Evolutionary conservation across 2,888 invertebrate genomes (phyloP).

Genomic region (Thereva unica): DNA sequence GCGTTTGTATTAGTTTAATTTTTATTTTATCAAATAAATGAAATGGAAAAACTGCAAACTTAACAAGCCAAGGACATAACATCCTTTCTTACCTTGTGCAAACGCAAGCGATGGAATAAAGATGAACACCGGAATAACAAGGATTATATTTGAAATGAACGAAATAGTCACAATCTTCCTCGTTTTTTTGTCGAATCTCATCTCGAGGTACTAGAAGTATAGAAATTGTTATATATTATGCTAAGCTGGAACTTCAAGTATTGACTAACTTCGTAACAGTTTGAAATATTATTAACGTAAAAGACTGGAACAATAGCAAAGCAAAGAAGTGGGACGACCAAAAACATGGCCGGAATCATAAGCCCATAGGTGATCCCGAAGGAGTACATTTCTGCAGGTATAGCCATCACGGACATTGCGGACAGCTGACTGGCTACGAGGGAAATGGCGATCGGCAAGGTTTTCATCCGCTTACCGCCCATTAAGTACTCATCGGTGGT

Average conservation of each 20-base stretch:
- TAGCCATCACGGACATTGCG: constrained; percentile 59
- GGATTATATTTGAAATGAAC: constrained; percentile 50
- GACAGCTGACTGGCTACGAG: constrained; percentile 62
- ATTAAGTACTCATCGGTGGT: constrained; percentile 57
- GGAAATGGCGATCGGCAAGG: constrained; percentile 64
- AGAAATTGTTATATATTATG: constrained; percentile 7
- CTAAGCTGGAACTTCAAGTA: neutral
- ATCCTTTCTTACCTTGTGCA: constrained; percentile 35
- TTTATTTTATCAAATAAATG: neutral
- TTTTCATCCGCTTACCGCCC: constrained; percentile 60
- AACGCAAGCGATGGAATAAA: constrained; percentile 47
- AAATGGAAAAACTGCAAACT: neutral
- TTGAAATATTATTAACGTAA: constrained; percentile 55
- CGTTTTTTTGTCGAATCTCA: constrained; percentile 51
- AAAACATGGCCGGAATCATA: constrained; percentile 52
- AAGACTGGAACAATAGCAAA: constrained; percentile 57
- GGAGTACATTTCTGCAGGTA: constrained; percentile 59
- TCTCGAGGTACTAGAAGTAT: constrained; percentile 51
- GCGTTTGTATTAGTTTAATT: no score
- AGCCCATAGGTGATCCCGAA: constrained; percentile 57
- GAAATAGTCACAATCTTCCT: constrained; percentile 51
- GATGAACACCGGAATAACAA: constrained; percentile 53
- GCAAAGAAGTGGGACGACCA: constrained; percentile 47
- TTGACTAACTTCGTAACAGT: constrained; percentile 51
- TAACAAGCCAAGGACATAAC: neutral